Evolutionary conservation across 2,113 vertebrate genomes (phyloP).

Genomic region (Puntigrus tetrazona): DNA sequence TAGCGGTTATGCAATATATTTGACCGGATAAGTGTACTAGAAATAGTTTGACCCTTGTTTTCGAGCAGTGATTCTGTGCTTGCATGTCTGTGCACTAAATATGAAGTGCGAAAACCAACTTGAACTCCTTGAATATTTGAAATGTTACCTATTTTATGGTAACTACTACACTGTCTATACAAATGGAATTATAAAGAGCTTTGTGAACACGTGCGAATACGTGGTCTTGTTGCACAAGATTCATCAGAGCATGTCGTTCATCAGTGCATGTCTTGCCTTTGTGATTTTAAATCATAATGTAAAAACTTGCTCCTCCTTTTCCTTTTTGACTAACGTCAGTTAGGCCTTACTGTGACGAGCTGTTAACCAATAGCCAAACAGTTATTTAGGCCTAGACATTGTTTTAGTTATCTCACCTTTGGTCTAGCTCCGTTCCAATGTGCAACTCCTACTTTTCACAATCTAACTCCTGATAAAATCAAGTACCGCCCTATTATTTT

Average conservation of each 20-base stretch:
- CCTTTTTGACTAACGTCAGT: not conserved
- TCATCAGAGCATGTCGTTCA: not conserved
- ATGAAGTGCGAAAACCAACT: not conserved
- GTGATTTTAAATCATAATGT: not conserved
- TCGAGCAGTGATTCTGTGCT: not conserved
- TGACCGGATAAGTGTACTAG: not conserved
- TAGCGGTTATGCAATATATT: not conserved
- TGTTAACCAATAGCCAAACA: not conserved
- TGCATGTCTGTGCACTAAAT: not conserved
- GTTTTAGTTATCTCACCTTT: slow-evolving; percentile 12
- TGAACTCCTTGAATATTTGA: not conserved
- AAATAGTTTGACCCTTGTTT: not conserved
- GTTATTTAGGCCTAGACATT: not conserved
- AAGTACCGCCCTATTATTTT: not conserved
- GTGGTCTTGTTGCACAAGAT: not conserved
- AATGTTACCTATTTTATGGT: not conserved
- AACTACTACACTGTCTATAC: not conserved
- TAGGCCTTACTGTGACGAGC: not conserved
- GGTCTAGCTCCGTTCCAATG: not conserved
- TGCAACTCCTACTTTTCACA: slow-evolving; percentile 15
- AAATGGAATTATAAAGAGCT: not conserved
- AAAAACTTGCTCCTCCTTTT: not conserved
- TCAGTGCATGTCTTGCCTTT: not conserved
- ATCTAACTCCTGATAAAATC: not conserved
- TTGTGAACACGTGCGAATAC: not conserved